Conservation (phyloP, 1,140 invertebrate genomes). For the Adelges cooleyi region DNA sequence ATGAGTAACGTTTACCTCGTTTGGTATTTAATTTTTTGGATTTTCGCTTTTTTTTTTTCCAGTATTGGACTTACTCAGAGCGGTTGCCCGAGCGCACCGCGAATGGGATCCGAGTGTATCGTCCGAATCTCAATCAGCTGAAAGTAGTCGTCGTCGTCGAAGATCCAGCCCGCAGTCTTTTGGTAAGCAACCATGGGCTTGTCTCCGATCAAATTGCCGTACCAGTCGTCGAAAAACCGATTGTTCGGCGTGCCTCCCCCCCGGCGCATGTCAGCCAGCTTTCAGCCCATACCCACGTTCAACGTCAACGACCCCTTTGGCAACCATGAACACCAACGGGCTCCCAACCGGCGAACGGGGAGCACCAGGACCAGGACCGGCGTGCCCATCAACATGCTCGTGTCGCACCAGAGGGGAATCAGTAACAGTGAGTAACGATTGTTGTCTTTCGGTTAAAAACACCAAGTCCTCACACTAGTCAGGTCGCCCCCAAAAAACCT, state of each 20-base stretch:
- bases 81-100: not conserved
- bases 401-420: not conserved
- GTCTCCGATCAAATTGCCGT: slow-evolving; percentile 15
- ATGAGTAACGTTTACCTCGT: not conserved
- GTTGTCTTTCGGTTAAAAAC: too few species aligned
- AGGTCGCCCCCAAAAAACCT: too few species aligned
- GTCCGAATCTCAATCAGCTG: not conserved
- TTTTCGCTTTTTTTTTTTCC: not conserved
- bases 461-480: too few species aligned
- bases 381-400: slow-evolving; percentile 13
- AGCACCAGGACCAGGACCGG: not conserved
- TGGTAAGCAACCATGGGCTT: not conserved
- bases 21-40: too few species aligned
- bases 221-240: slow-evolving; percentile 16
- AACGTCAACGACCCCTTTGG: slow-evolving; percentile 7
- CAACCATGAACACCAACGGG: not conserved
- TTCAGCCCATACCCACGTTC: slow-evolving; percentile 14
- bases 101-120: slow-evolving; percentile 7
- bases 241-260: not conserved
- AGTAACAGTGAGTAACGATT: slow-evolving; percentile 24
- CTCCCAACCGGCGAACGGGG: not conserved
- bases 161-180: not conserved
- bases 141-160: not conserved
- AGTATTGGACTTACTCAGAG: slow-evolving; percentile 3
- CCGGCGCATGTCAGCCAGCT: not conserved